These are phyloP conservation scores for Rattus norvegicus DNA, from an alignment of 2,113 vertebrate species.

Conservation along the genomic window DNA sequence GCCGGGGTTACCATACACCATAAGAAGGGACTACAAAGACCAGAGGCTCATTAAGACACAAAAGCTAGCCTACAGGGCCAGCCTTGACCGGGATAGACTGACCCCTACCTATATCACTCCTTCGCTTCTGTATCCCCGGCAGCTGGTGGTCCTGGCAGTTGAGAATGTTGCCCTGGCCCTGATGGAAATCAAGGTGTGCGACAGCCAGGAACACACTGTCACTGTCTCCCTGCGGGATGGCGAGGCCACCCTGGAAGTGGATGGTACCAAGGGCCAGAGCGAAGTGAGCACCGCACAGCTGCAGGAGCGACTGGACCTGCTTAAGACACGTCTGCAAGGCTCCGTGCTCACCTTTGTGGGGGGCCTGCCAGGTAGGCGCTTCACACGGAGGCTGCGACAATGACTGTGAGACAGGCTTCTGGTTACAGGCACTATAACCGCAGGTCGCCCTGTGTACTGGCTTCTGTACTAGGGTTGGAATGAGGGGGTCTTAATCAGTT, in stretches of 20 bases:
- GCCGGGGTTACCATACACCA: background rate
- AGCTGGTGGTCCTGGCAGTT: constrained; percentile 92
- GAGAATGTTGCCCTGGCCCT: constrained; percentile 89
- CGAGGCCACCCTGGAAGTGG: constrained; percentile 88
- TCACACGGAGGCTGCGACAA: background rate
- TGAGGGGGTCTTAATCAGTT: background rate
- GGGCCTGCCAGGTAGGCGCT: constrained; percentile 92
- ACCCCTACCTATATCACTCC: too few species aligned
- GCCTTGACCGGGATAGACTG: rapidly evolving
- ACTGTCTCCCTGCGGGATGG: constrained; percentile 87
- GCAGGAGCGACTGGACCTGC: constrained; percentile 79
- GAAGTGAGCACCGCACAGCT: constrained; percentile 83
- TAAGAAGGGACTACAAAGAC: background rate
- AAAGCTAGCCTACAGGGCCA: rapidly evolving
- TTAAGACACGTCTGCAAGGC: constrained; percentile 81
- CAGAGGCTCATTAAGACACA: background rate
- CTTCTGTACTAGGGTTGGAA: background rate
- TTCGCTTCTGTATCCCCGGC: background rate
- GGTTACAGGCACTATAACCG: too few species aligned
- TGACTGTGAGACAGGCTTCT: background rate
- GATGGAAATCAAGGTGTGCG: constrained; percentile 90
- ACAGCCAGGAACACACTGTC: constrained; percentile 90
- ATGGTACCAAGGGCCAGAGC: constrained; percentile 86
- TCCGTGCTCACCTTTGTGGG: constrained; percentile 91
- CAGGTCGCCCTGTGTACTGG: too few species aligned